phyloP scores from a whole-genome alignment of 2,113 vertebrate species.

The Athene noctua region DNA sequence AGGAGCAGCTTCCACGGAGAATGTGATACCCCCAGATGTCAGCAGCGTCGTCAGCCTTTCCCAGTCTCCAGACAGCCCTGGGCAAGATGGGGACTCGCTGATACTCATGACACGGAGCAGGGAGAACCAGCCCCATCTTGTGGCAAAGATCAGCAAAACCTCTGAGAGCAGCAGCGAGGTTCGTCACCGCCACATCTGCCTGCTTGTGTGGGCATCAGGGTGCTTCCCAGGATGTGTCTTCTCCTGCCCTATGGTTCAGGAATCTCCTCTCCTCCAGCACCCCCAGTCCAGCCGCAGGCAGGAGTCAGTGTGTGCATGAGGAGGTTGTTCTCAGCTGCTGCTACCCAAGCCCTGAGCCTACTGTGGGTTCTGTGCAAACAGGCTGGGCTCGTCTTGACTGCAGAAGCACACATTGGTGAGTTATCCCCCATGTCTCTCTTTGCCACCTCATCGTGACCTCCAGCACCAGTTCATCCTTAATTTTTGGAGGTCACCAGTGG shows the following conservation, averaged over 20 bases:
- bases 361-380: background rate
- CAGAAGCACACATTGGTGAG: background rate
- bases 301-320: background rate
- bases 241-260: background rate
- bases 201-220: background rate
- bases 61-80: background rate
- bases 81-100: background rate
- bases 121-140: conserved; percentile 1
- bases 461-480: background rate
- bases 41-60: background rate
- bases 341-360: background rate
- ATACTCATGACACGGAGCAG: accelerated
- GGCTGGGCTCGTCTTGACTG: background rate
- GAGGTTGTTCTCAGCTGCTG: background rate
- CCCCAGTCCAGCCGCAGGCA: background rate
- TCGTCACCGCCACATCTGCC: accelerated
- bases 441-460: background rate
- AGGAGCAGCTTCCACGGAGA: background rate
- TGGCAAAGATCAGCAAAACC: background rate
- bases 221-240: background rate
- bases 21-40: background rate
- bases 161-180: background rate
- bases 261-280: background rate
- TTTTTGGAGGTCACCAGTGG: background rate
- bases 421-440: background rate